Percentiles rank a stretch among this genome's conserved stretches.
These are phyloP conservation scores for Drosophila falleni DNA, from an alignment of 2,888 invertebrate species.

Conservation along the genomic window DNA sequence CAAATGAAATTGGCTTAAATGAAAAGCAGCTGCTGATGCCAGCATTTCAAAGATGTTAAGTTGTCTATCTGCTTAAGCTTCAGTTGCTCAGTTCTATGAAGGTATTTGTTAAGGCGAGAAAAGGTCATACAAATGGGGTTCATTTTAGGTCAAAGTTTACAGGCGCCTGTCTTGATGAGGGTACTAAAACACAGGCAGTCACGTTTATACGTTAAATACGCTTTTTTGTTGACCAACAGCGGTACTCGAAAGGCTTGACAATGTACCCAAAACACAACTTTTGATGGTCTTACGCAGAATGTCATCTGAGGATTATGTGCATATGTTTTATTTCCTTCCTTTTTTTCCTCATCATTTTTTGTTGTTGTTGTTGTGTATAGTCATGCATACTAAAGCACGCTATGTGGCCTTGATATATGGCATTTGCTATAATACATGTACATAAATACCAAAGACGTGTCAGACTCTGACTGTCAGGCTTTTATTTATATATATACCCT, in stretches of 20 bases:
- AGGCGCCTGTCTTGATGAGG: constrained; percentile 52
- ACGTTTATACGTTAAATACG: constrained; percentile 8
- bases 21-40: constrained; percentile 18
- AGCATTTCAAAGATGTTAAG: constrained; percentile 12
- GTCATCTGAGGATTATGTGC: constrained; percentile 51
- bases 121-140: constrained; percentile 49
- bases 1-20: constrained; percentile 15
- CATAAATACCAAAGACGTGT: constrained; percentile 52
- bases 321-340: constrained; percentile 33
- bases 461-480: constrained; percentile 31
- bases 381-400: constrained; percentile 31
- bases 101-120: constrained; percentile 17
- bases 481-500: constrained; percentile 14
- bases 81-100: constrained; percentile 2
- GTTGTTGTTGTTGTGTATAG: constrained; percentile 14
- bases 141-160: constrained; percentile 46
- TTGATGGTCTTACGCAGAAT: constrained; percentile 37
- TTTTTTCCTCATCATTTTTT: neutral
- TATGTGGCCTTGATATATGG: constrained; percentile 47
- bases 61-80: neutral
- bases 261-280: constrained; percentile 11
- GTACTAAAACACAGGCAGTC: constrained; percentile 54
- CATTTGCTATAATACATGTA: constrained; percentile 44
- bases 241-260: constrained; percentile 4
- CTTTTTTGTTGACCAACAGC: constrained; percentile 35